Conservation (phyloP, 2,113 vertebrate species). For the Passer montanus region DNA sequence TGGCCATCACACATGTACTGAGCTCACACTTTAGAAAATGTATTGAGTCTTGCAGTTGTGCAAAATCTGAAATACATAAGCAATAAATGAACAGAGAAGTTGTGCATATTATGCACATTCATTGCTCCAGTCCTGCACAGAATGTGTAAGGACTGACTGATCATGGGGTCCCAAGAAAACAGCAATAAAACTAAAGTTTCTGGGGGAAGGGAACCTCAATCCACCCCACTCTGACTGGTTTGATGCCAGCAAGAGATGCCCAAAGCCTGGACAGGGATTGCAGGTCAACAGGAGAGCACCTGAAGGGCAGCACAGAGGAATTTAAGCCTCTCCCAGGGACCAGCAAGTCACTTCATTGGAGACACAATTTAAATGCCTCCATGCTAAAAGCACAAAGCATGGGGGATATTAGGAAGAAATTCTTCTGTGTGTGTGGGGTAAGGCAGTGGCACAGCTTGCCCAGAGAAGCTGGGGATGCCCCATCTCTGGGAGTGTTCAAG, state of each 20-base stretch:
- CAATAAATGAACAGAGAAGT: not conserved
- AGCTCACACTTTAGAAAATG: not conserved
- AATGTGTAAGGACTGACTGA: not conserved
- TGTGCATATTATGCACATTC: not conserved
- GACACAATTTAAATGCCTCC: not conserved
- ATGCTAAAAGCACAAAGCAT: not conserved
- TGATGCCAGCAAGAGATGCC: not conserved
- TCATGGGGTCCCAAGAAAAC: not conserved
- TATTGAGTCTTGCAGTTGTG: not conserved
- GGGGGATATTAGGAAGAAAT: not conserved
- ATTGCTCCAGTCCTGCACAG: not conserved
- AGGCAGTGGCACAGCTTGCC: not conserved
- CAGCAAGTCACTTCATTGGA: not conserved
- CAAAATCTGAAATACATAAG: not conserved
- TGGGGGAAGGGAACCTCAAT: not conserved
- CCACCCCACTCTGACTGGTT: not conserved
- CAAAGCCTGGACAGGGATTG: not conserved
- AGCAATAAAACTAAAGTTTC: not conserved
- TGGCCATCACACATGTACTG: not conserved
- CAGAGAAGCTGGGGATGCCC: not conserved
- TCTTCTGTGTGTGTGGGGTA: not conserved
- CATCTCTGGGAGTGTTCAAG: not conserved
- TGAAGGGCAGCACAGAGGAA: not conserved
- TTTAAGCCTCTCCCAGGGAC: not conserved
- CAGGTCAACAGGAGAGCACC: not conserved